Percentiles rank a stretch among this genome's conserved stretches.
These are phyloP conservation scores for Heterodera schachtii DNA, from an alignment of 1,140 invertebrate species.

Conservation along the genomic window DNA sequence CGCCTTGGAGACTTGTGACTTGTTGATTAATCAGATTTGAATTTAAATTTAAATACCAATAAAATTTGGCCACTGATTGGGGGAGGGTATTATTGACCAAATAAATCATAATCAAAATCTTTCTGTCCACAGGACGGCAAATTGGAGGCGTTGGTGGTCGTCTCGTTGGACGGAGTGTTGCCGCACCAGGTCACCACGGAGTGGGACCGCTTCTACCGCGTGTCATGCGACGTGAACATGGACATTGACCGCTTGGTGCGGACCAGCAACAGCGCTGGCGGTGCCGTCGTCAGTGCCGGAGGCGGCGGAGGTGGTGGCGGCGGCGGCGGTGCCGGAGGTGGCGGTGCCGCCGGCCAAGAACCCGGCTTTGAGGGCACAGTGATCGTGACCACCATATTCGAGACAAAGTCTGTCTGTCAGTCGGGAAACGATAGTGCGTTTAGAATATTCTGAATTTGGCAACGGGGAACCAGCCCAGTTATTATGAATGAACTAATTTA, in stretches of 20 bases:
- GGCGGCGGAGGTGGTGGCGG: slow-evolving; percentile 38
- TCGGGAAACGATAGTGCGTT: no score
- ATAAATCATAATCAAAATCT: not conserved
- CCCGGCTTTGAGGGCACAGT: slow-evolving; percentile 54
- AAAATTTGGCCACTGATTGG: no score
- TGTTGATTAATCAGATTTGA: no score
- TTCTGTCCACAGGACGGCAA: slow-evolving; percentile 54
- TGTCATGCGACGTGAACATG: slow-evolving; percentile 64
- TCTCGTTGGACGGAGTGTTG: slow-evolving; percentile 63
- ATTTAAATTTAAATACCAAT: no score
- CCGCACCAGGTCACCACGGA: slow-evolving; percentile 65
- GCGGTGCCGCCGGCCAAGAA: slow-evolving; percentile 31
- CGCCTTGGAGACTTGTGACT: no score
- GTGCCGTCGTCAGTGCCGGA: slow-evolving; percentile 39
- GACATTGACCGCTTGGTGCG: slow-evolving; percentile 38
- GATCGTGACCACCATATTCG: slow-evolving; percentile 65
- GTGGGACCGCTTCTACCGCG: slow-evolving; percentile 66
- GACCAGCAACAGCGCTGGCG: not conserved
- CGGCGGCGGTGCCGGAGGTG: slow-evolving; percentile 30
- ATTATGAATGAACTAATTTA: no score
- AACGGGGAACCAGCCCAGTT: no score
- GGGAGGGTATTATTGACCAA: no score
- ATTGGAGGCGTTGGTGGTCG: slow-evolving; percentile 64
- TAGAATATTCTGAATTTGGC: no score
- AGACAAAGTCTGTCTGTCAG: slow-evolving; percentile 41